Conservation (phyloP, 2,797 vertebrate species). For the Lutjanus argentimaculatus region DNA sequence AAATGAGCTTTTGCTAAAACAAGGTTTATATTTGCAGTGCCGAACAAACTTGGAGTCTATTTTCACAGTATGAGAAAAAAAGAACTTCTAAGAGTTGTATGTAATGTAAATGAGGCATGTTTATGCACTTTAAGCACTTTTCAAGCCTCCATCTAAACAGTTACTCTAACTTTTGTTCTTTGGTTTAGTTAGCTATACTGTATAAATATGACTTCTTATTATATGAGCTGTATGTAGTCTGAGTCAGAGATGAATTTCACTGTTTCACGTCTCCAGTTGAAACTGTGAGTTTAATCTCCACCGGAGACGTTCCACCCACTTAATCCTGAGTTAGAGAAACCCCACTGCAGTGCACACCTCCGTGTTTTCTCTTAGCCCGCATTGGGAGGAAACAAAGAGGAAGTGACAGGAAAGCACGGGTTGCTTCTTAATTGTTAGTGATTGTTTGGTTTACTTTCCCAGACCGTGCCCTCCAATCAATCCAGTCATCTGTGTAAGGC, state of each 20-base stretch:
- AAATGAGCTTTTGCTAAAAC: neutral
- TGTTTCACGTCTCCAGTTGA: no score
- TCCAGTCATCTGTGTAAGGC: slow-evolving; percentile 78
- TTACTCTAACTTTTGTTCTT: neutral
- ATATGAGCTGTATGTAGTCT: neutral
- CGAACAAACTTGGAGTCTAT: neutral
- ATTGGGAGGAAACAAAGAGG: slow-evolving; percentile 61
- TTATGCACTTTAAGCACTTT: neutral
- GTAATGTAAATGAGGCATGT: neutral
- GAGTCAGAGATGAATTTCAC: neutral
- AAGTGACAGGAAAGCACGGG: slow-evolving; percentile 73
- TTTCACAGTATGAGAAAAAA: neutral
- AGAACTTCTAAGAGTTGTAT: neutral
- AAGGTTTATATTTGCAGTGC: neutral
- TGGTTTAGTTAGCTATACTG: no score
- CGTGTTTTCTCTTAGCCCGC: slow-evolving; percentile 37
- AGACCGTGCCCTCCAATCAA: slow-evolving; percentile 76
- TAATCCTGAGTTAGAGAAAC: slow-evolving; percentile 18
- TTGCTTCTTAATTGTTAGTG: slow-evolving; percentile 77
- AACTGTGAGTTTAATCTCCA: slow-evolving; percentile 8
- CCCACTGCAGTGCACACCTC: slow-evolving; percentile 22
- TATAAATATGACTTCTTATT: neutral
- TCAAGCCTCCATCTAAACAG: neutral
- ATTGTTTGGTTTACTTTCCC: slow-evolving; percentile 80
- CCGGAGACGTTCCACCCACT: slow-evolving; percentile 1